These are phyloP conservation scores for Aurelia aurita complex sp. Pacific DNA, from an alignment of 30 jellyfish, hydroid and myxozoan genomes.

Conservation along the genomic window DNA sequence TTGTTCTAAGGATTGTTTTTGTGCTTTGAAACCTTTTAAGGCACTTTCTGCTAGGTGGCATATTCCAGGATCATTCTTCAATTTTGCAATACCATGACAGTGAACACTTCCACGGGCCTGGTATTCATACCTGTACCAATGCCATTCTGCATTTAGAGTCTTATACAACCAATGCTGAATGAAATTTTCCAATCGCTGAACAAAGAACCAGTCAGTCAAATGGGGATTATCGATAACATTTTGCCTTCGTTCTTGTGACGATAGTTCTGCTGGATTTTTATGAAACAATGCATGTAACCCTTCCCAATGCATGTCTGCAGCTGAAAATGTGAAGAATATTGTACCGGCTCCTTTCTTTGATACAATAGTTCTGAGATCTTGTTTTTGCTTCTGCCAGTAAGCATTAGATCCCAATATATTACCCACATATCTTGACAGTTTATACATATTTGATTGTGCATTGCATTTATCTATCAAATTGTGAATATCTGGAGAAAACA, in stretches of 20 bases:
- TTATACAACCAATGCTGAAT: constrained; percentile 40
- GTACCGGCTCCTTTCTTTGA: constrained; percentile 49
- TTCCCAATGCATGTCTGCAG: constrained; percentile 7
- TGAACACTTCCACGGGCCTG: constrained; percentile 62
- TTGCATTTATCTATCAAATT: too few species aligned
- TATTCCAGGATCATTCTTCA: constrained; percentile 51
- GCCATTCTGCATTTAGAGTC: constrained; percentile 53
- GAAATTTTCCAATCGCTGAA: constrained; percentile 35
- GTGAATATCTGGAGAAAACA: too few species aligned
- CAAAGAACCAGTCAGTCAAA: constrained; percentile 3
- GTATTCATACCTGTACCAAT: constrained; percentile 60
- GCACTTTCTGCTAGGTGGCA: constrained; percentile 24
- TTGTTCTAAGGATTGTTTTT: neutral
- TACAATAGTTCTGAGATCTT: constrained; percentile 12
- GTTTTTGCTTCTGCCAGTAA: constrained; percentile 35
- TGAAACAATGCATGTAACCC: too few species aligned
- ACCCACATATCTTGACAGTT: constrained; percentile 13
- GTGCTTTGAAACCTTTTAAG: constrained; percentile 21
- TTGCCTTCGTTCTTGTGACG: neutral
- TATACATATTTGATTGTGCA: too few species aligned
- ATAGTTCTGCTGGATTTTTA: neutral
- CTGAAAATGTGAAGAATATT: constrained; percentile 45
- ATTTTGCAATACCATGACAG: constrained; percentile 59
- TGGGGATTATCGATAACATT: constrained; percentile 49
- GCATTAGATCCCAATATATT: constrained; percentile 35